These are phyloP conservation scores for Callyntrura guangdongensis DNA, from an alignment of 2,888 invertebrate genomes.

Conservation along the genomic window DNA sequence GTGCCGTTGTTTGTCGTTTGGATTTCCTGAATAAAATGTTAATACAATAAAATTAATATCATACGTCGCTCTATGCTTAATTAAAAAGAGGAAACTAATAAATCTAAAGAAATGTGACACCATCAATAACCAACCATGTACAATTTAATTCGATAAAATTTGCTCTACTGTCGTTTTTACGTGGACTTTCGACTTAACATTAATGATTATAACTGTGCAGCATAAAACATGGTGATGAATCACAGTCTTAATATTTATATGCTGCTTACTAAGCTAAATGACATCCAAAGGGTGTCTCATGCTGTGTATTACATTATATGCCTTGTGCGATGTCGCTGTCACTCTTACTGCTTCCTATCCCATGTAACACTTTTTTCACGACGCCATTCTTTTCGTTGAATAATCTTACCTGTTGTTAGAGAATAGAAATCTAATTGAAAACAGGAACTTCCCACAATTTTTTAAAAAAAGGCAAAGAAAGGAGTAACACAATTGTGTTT, in stretches of 20 bases:
- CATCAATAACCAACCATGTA: too few relatives aligned
- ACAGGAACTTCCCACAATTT: slow-evolving; percentile 71
- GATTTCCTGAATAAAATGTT: too few relatives aligned
- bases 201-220: not conserved
- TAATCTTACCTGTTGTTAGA: slow-evolving; percentile 52
- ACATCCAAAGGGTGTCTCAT: not conserved
- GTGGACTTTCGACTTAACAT: too few relatives aligned
- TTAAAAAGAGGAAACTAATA: too few relatives aligned
- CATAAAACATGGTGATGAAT: not conserved
- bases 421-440: slow-evolving; percentile 42
- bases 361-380: slow-evolving; percentile 64
- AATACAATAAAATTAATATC: too few relatives aligned
- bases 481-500: slow-evolving; percentile 17
- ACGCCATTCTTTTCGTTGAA: not conserved
- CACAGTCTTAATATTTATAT: slow-evolving; percentile 16
- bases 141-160: too few relatives aligned
- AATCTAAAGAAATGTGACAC: too few relatives aligned
- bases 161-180: too few relatives aligned
- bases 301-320: not conserved
- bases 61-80: too few relatives aligned
- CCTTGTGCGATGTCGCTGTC: not conserved
- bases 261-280: not conserved
- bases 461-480: not conserved
- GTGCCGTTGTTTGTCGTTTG: too few relatives aligned
- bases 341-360: slow-evolving; percentile 45